Conservation (phyloP, 2,113 vertebrate species). For the Agapornis roseicollis region DNA sequence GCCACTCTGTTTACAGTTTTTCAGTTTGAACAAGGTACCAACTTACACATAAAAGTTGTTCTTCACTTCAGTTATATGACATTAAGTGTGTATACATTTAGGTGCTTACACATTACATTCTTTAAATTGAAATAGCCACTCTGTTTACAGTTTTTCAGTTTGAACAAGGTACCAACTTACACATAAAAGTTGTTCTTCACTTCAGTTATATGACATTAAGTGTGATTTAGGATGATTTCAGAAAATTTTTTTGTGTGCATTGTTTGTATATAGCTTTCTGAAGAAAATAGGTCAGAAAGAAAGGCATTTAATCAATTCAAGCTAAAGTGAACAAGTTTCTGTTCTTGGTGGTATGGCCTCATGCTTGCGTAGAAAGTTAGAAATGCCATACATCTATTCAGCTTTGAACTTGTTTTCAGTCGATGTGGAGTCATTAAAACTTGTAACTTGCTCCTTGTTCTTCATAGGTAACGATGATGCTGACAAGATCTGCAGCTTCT, state of each 20-base stretch:
- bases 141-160: not conserved
- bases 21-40: not conserved
- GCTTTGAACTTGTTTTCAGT: not conserved
- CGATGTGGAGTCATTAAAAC: not conserved
- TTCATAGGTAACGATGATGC: conserved; percentile 84
- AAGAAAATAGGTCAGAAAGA: not conserved
- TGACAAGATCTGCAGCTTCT: conserved; percentile 74
- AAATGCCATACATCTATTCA: not conserved
- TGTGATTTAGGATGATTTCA: not conserved
- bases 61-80: not conserved
- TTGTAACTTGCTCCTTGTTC: conserved; percentile 11
- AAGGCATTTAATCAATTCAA: not conserved
- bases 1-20: not conserved
- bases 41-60: not conserved
- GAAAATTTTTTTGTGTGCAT: not conserved
- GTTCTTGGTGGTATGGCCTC: not conserved
- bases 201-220: not conserved
- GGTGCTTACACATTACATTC: not conserved
- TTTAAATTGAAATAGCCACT: not conserved
- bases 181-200: not conserved
- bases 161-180: not conserved
- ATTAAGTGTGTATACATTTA: not conserved
- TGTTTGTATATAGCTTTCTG: not conserved
- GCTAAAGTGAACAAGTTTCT: not conserved
- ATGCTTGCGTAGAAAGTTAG: not conserved